Evolutionary conservation across 2,797 vertebrate species (phyloP).

Genomic region (Spizella passerina): DNA sequence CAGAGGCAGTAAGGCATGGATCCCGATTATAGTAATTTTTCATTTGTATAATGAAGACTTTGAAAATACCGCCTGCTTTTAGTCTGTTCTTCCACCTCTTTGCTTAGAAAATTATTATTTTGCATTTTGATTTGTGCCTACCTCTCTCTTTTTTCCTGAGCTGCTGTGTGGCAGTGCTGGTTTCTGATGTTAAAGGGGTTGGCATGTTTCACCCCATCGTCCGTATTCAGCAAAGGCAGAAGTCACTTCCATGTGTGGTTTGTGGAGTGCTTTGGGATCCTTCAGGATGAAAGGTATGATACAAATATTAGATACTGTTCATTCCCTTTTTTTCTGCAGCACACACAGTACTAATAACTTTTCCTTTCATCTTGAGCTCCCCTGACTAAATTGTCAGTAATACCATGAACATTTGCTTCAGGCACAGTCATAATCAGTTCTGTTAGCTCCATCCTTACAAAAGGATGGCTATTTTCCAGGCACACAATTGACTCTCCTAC

Average conservation of each 20-base stretch:
- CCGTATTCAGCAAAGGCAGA: neutral
- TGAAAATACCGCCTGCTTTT: neutral
- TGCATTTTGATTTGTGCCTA: neutral
- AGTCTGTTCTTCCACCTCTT: neutral
- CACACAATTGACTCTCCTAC: neutral
- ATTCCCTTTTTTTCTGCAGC: neutral
- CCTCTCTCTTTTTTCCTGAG: neutral
- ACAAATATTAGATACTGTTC: conserved; percentile 14
- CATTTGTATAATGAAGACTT: neutral
- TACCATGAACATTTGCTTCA: neutral
- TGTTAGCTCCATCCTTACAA: neutral
- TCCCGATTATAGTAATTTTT: neutral
- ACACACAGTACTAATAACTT: conserved; percentile 1
- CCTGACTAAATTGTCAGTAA: conserved; percentile 43
- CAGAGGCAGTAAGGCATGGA: neutral
- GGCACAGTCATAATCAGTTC: conserved; percentile 24
- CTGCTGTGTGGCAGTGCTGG: neutral
- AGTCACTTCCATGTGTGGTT: neutral
- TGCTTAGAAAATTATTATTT: neutral
- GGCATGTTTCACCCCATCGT: neutral
- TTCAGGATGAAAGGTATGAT: conserved; percentile 31
- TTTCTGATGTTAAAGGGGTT: neutral
- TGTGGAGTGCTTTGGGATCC: neutral
- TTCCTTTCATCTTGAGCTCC: conserved; percentile 36
- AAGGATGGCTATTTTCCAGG: neutral